Conservation (phyloP, 2,888 invertebrate species). For the Chouioia cunea region DNA sequence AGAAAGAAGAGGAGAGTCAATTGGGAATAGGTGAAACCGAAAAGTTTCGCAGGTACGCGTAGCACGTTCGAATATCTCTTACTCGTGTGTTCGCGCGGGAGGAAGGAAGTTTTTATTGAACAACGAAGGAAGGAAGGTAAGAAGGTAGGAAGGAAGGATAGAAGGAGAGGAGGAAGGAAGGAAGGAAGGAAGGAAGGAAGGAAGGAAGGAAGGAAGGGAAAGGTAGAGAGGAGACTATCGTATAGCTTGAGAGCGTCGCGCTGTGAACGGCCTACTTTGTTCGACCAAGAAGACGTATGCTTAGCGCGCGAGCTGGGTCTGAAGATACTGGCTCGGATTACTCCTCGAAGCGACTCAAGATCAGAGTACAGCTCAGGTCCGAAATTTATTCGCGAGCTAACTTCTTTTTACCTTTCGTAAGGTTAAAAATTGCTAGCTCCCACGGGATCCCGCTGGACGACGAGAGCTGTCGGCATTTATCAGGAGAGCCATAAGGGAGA, state of each 20-base stretch:
- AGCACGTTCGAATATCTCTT: slow-evolving; percentile 21
- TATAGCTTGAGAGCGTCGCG: background rate
- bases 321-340: slow-evolving; percentile 42
- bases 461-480: too few relatives aligned
- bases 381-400: slow-evolving; percentile 15
- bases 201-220: too few relatives aligned
- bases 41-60: slow-evolving; percentile 32
- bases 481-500: background rate
- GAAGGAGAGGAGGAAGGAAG: too few relatives aligned
- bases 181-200: too few relatives aligned
- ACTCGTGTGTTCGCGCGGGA: slow-evolving; percentile 4
- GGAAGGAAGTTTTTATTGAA: slow-evolving; percentile 35
- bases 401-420: slow-evolving; percentile 19
- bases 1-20: background rate
- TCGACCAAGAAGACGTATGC: slow-evolving; percentile 1
- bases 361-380: background rate
- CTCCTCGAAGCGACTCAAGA: slow-evolving; percentile 25
- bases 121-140: background rate
- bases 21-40: slow-evolving; percentile 24
- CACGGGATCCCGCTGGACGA: too few relatives aligned
- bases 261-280: slow-evolving; percentile 13
- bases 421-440: background rate
- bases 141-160: background rate
- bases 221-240: too few relatives aligned
- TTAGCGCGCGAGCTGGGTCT: background rate